phyloP scores from a whole-genome alignment of 2,888 invertebrate species.

The Hyposoter dolosus region DNA sequence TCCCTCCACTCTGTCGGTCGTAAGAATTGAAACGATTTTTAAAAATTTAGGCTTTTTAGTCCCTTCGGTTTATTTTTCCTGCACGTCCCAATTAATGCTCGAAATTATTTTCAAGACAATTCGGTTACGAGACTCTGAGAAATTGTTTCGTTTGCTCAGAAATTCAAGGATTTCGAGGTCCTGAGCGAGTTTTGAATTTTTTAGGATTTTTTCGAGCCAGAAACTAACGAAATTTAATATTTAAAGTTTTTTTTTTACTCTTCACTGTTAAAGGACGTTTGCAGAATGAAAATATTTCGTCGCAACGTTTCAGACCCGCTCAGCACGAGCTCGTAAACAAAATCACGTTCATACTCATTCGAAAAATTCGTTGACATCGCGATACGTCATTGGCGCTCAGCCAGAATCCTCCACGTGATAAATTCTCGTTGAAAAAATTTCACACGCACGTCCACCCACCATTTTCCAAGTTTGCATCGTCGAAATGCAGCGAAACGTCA shows the following conservation, averaged over 20 bases:
- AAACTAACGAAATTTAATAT: neutral
- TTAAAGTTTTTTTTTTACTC: neutral
- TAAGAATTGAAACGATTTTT: slow-evolving; percentile 5
- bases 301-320: neutral
- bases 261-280: neutral
- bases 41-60: slow-evolving; percentile 38
- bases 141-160: neutral
- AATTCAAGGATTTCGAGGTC: neutral
- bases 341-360: neutral
- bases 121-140: slow-evolving; percentile 4
- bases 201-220: neutral
- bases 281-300: neutral
- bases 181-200: neutral
- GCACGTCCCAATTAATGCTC: neutral
- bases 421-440: neutral
- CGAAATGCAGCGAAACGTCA: neutral
- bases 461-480: slow-evolving; percentile 5
- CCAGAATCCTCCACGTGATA: neutral
- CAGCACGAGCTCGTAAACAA: neutral
- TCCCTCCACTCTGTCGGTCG: slow-evolving; percentile 9
- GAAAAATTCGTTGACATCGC: neutral
- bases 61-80: slow-evolving; percentile 23
- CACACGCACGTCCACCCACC: neutral
- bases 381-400: slow-evolving; percentile 4
- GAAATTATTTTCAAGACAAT: neutral